Evolutionary conservation across 2,888 invertebrate genomes (phyloP).

Genomic region (Atethmia centrago): DNA sequence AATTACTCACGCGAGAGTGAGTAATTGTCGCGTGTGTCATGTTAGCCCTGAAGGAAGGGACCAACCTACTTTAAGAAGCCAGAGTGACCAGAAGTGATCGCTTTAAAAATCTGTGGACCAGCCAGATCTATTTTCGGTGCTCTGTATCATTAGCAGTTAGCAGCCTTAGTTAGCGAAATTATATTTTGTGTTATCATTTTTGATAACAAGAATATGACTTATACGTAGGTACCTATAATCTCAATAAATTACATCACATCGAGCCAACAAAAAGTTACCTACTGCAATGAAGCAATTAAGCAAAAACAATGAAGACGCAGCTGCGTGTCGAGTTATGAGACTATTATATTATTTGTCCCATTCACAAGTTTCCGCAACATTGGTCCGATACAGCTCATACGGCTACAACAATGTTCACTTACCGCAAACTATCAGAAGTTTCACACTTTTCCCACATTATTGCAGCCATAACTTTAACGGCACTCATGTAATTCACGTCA

Average conservation of each 20-base stretch:
- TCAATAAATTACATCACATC: neutral
- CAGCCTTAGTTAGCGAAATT: neutral
- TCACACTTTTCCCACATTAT: conserved; percentile 84
- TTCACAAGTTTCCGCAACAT: conserved; percentile 69
- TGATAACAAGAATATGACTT: neutral
- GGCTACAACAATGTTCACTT: conserved; percentile 67
- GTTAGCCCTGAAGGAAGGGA: no score
- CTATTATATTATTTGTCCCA: conserved; percentile 66
- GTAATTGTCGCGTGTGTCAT: no score
- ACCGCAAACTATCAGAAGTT: conserved; percentile 83
- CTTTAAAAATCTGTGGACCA: conserved; percentile 31
- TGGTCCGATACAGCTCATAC: conserved; percentile 53
- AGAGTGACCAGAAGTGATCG: conserved; percentile 40
- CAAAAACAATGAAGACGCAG: conserved; percentile 10
- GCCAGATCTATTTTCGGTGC: conserved; percentile 4
- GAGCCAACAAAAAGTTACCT: conserved; percentile 14
- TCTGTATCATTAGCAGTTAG: conserved; percentile 1
- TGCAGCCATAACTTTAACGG: conserved; percentile 80
- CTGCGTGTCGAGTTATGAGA: conserved; percentile 53
- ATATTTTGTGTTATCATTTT: neutral
- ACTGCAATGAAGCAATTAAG: no score
- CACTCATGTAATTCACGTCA: conserved; percentile 70
- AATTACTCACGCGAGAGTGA: no score
- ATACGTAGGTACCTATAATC: neutral
- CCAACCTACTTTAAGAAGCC: no score